These are phyloP conservation scores for Megalops atlanticus DNA, from an alignment of 2,113 vertebrate genomes.

Conservation along the genomic window DNA sequence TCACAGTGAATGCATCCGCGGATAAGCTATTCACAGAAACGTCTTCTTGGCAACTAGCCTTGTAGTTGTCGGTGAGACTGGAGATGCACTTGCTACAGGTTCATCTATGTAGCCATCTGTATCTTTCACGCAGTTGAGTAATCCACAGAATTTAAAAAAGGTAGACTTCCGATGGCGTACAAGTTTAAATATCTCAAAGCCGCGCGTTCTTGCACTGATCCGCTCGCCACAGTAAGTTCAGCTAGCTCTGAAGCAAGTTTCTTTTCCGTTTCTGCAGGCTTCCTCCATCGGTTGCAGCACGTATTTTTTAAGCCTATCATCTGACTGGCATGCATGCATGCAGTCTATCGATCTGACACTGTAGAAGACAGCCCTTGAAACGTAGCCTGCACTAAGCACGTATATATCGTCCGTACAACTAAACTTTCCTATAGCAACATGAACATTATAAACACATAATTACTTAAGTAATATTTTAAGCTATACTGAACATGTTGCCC, in stretches of 20 bases:
- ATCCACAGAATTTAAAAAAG: neutral
- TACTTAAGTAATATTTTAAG: neutral
- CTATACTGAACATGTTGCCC: neutral
- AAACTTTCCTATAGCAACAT: neutral
- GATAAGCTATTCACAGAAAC: conserved; percentile 1
- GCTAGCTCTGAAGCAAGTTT: conserved; percentile 36
- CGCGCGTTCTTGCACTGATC: conserved; percentile 10
- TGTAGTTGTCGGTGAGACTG: neutral
- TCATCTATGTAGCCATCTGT: neutral
- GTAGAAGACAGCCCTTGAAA: conserved; percentile 1
- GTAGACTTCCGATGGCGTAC: neutral
- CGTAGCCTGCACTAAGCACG: neutral
- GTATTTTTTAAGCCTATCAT: conserved; percentile 8
- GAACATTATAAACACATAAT: neutral
- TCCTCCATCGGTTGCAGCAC: conserved; percentile 38
- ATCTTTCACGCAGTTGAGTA: neutral
- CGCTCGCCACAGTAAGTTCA: neutral
- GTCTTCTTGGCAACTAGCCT: neutral
- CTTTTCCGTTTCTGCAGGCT: conserved; percentile 37
- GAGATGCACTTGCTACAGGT: neutral
- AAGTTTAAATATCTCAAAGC: neutral
- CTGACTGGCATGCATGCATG: conserved; percentile 11
- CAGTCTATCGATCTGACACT: conserved; percentile 20
- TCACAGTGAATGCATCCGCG: conserved; percentile 52
- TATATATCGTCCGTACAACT: neutral